phyloP scores from a whole-genome alignment of 2,888 invertebrate genomes.

The Smittia sp. region DNA sequence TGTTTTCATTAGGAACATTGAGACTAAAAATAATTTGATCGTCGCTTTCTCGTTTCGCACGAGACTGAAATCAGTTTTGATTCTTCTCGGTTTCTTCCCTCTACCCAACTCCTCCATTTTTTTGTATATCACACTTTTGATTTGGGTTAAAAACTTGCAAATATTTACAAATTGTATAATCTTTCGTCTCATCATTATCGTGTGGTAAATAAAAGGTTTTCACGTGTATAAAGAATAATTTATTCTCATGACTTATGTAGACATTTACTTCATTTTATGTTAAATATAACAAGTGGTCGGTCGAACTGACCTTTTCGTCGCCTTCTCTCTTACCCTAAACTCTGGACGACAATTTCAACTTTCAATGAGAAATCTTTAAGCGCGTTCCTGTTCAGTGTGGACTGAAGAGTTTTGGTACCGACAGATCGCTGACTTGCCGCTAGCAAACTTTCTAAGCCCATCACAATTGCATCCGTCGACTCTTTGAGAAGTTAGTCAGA shows the following conservation, averaged over 20 bases:
- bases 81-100: background rate
- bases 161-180: background rate
- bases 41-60: background rate
- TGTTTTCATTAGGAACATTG: background rate
- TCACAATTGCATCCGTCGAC: too few species aligned
- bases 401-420: too few species aligned
- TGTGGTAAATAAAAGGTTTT: slow-evolving; percentile 31
- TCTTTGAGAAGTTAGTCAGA: background rate
- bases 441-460: too few species aligned
- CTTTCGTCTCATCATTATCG: background rate
- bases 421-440: too few species aligned
- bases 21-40: slow-evolving; percentile 9
- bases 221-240: slow-evolving; percentile 38
- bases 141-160: background rate
- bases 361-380: background rate
- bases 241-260: slow-evolving; percentile 25
- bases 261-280: slow-evolving; percentile 26
- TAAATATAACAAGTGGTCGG: background rate
- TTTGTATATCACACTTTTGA: slow-evolving; percentile 37
- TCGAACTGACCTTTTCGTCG: too few species aligned
- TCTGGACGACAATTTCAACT: too few species aligned
- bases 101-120: background rate
- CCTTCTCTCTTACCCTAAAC: too few species aligned
- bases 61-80: background rate
- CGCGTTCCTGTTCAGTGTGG: background rate